Evolutionary conservation across 2,888 invertebrate species (phyloP).

Genomic region (Dysmachus trigonus): DNA sequence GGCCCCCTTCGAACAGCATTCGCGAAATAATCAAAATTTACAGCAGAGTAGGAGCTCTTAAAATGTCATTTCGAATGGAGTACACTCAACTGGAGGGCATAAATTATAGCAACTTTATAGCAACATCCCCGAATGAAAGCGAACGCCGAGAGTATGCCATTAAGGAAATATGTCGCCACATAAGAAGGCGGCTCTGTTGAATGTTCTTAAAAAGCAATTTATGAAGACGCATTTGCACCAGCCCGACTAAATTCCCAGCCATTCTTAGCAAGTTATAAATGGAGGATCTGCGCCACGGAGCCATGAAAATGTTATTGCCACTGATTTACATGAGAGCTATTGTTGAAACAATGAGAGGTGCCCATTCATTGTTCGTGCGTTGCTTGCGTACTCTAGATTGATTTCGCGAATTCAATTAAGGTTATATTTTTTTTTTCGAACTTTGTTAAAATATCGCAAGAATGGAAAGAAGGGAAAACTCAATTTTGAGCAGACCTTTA

Average conservation of each 20-base stretch:
- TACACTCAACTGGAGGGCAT: constrained; percentile 46
- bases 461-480: background rate
- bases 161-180: constrained; percentile 50
- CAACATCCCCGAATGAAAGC: constrained; percentile 44
- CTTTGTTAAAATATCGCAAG: background rate
- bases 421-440: background rate
- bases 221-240: constrained; percentile 44
- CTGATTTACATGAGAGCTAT: constrained; percentile 15
- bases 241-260: background rate
- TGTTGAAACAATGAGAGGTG: background rate
- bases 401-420: background rate
- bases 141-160: constrained; percentile 41
- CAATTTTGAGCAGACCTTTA: background rate
- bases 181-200: constrained; percentile 48
- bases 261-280: constrained; percentile 35
- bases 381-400: background rate
- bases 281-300: constrained; percentile 5
- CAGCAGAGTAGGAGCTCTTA: constrained; percentile 42
- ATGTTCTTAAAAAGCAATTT: constrained; percentile 49
- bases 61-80: constrained; percentile 46
- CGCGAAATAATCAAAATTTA: constrained; percentile 47
- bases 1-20: background rate
- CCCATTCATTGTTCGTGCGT: background rate
- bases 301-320: constrained; percentile 15
- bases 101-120: constrained; percentile 49